These are phyloP conservation scores for Scaptodrosophila lebanonensis DNA, from an alignment of 1,140 invertebrate genomes.

Conservation along the genomic window DNA sequence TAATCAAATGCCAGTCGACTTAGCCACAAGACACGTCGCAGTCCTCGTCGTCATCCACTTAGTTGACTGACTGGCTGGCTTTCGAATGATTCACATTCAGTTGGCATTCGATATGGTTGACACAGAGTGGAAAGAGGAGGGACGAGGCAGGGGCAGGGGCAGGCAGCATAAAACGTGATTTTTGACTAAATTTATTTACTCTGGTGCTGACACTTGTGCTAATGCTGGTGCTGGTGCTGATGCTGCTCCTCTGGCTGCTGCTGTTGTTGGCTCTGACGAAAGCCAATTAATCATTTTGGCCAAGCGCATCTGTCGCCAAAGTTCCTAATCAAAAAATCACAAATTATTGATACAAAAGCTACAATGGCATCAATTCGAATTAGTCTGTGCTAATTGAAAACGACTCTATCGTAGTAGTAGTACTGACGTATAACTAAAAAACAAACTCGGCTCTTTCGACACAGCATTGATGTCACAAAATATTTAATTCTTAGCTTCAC, in stretches of 20 bases:
- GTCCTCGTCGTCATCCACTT: no score
- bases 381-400: no score
- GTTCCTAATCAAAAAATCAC: constrained; percentile 52
- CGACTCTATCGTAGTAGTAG: no score
- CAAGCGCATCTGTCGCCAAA: constrained; percentile 44
- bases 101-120: constrained; percentile 16
- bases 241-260: no score
- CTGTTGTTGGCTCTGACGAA: constrained; percentile 15
- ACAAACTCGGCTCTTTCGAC: no score
- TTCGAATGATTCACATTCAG: constrained; percentile 33
- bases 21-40: neutral
- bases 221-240: no score
- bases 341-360: constrained; percentile 12
- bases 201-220: no score
- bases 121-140: neutral
- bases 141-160: neutral
- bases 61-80: no score
- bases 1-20: constrained; percentile 49
- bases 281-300: constrained; percentile 55
- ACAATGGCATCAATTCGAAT: no score
- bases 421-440: no score
- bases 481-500: no score
- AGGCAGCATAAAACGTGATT: constrained; percentile 25
- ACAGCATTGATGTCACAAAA: no score
- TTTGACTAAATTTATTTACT: constrained; percentile 22